These are phyloP conservation scores for Lasaia peninsularis DNA, from an alignment of 1,140 invertebrate species.

Conservation along the genomic window DNA sequence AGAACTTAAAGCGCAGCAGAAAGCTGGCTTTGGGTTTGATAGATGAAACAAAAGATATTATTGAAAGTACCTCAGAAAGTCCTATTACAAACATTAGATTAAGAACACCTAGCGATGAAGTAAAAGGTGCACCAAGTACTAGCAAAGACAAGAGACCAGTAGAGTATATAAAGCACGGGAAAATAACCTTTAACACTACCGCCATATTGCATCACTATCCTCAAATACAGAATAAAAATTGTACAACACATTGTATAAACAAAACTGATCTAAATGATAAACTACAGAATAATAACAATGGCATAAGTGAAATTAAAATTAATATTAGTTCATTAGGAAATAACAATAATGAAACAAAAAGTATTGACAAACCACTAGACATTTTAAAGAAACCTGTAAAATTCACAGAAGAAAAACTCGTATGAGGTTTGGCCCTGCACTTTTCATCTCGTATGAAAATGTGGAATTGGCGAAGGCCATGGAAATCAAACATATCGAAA, in stretches of 20 bases:
- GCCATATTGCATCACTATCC: slow-evolving; percentile 71
- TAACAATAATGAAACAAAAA: slow-evolving; percentile 56
- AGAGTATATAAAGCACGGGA: slow-evolving; percentile 62
- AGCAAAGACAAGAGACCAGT: slow-evolving; percentile 48
- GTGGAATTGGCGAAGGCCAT: slow-evolving; percentile 40
- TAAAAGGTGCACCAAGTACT: slow-evolving; percentile 53
- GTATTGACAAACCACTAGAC: slow-evolving; percentile 36
- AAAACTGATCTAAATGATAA: slow-evolving; percentile 54
- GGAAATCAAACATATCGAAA: slow-evolving; percentile 61
- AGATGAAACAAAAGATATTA: slow-evolving; percentile 63
- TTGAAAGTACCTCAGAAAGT: slow-evolving; percentile 39
- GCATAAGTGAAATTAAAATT: slow-evolving; percentile 38
- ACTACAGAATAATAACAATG: slow-evolving; percentile 53
- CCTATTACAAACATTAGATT: slow-evolving; percentile 43
- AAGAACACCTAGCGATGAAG: slow-evolving; percentile 35
- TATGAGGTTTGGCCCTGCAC: slow-evolving; percentile 60
- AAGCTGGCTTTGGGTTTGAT: slow-evolving; percentile 58
- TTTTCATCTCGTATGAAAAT: slow-evolving; percentile 53
- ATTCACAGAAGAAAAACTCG: slow-evolving; percentile 70
- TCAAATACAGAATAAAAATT: slow-evolving; percentile 50
- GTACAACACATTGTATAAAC: slow-evolving; percentile 30
- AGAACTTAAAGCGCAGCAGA: slow-evolving; percentile 60
- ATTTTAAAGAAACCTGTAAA: slow-evolving; percentile 52
- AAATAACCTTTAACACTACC: slow-evolving; percentile 69
- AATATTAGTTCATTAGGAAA: slow-evolving; percentile 33